Percentiles rank a stretch among this genome's conserved stretches.
These are phyloP conservation scores for Cassiopea xamachana DNA, from an alignment of 30 jellyfish, hydroid and myxozoan species.

Conservation along the genomic window DNA sequence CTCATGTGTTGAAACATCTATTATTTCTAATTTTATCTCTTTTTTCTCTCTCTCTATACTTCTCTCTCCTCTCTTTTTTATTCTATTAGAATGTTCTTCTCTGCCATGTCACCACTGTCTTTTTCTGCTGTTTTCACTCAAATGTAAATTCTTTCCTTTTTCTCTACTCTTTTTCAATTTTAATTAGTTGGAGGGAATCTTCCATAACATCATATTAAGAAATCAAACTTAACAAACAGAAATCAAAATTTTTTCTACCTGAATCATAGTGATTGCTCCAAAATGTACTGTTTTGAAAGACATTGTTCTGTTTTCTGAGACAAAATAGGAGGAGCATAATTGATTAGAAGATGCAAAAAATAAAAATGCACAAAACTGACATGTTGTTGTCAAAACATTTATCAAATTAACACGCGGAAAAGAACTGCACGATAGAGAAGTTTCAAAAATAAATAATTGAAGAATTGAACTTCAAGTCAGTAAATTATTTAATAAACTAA, in stretches of 20 bases:
- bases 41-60: not conserved
- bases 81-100: not conserved
- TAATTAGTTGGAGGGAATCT: not conserved
- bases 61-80: not conserved
- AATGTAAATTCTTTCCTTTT: not conserved
- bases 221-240: not conserved
- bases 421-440: no score
- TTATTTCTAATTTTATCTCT: not conserved
- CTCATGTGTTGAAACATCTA: no score
- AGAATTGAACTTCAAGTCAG: no score
- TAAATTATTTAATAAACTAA: not conserved
- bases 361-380: no score
- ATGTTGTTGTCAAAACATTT: no score
- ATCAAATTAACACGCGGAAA: no score
- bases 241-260: conserved; percentile 40
- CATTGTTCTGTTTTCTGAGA: conserved; percentile 70
- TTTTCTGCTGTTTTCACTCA: not conserved
- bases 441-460: no score
- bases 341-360: not conserved
- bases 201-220: not conserved
- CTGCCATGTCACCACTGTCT: not conserved
- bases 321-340: not conserved
- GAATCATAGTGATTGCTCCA: conserved; percentile 90
- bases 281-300: conserved; percentile 74
- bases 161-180: not conserved